phyloP scores from a whole-genome alignment of 2,113 vertebrate species.

The Ciconia boyciana region DNA sequence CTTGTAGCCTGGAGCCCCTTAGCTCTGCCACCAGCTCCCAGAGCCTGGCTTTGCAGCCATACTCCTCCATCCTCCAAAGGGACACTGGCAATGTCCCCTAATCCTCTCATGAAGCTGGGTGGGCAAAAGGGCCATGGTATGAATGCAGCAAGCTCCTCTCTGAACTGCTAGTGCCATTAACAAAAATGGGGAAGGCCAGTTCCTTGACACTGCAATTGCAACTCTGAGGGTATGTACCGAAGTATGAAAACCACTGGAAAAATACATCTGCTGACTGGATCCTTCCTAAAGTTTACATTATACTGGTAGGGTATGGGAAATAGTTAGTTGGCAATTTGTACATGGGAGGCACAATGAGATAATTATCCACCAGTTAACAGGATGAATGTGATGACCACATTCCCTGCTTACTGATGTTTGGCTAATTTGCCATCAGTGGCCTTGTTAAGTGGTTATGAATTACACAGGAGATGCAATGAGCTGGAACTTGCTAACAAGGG shows the following conservation, averaged over 20 bases:
- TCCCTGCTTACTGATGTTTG: conserved; percentile 57
- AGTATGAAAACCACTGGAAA: neutral
- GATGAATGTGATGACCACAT: conserved; percentile 26
- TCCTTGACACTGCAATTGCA: accelerated
- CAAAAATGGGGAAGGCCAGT: neutral
- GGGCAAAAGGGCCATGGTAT: neutral
- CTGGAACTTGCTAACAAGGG: neutral
- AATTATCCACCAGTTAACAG: conserved; percentile 38
- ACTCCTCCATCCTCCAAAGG: neutral
- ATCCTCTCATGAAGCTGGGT: neutral
- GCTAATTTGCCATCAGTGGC: conserved; percentile 42
- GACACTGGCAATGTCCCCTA: neutral
- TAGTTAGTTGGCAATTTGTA: conserved; percentile 23
- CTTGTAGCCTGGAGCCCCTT: neutral
- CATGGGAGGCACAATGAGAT: conserved; percentile 6
- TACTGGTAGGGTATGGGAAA: neutral
- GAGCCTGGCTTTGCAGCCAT: neutral
- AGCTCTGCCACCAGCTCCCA: neutral
- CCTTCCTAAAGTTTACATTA: neutral
- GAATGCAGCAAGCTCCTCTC: neutral
- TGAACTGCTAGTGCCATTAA: accelerated
- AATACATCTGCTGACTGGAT: neutral
- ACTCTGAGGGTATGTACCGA: neutral
- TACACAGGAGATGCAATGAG: neutral
- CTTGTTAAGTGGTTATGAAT: conserved; percentile 37